Base-by-base conservation (phyloP, 2,113 vertebrate species). In the Typhlomys cinereus region DNA sequence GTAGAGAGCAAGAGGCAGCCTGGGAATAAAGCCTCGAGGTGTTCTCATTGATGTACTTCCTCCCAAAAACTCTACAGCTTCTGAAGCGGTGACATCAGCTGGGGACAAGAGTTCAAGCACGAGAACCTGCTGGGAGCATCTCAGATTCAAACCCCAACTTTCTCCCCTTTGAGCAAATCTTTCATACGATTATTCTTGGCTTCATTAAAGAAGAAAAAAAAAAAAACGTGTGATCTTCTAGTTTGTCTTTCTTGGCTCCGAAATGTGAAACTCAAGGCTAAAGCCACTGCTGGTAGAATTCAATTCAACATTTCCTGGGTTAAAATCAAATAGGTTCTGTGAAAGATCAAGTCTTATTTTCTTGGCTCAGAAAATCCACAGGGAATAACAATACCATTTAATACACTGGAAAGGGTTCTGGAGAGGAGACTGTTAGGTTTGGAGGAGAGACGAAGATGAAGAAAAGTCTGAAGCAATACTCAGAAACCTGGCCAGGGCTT, bases 221-320 rank as follows among this genome's bases (percentile, higher is more conserved):
- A 52, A 39, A 85, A 83, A 80, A 39, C 21, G 71, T 18, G 2
- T 23, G 66, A 6, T 74, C 23, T 57, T 64, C 61, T 64, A 23
- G 20, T n/a, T 85, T 52, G 18, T 52, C 41, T 54, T 61, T 80
- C 64, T 74, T 44, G 46, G 79, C 64, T 31, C 44, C 15, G 48
- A 20, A 41, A 64, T 61, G 75, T 59, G 59, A 88, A 69, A 88
- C 18, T 59, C 21, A 52, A 74, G 36, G 64, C 46, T 9, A 13
- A 75, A 81, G 25, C 29, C 18, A 48, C 11, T 5, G 2, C 52
- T 21, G 82, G 50, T 64, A 74, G 76, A 71, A 73, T 70, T 31
- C 48, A 12, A 79, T 36, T 46, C 75, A 80, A 14, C 70, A 92
- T 92, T 91, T 89, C 87, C 61, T n/a, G 74, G 89, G 59, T 84